These are phyloP conservation scores for Dryomyza anilis DNA, from an alignment of 2,888 invertebrate genomes.

Conservation along the genomic window DNA sequence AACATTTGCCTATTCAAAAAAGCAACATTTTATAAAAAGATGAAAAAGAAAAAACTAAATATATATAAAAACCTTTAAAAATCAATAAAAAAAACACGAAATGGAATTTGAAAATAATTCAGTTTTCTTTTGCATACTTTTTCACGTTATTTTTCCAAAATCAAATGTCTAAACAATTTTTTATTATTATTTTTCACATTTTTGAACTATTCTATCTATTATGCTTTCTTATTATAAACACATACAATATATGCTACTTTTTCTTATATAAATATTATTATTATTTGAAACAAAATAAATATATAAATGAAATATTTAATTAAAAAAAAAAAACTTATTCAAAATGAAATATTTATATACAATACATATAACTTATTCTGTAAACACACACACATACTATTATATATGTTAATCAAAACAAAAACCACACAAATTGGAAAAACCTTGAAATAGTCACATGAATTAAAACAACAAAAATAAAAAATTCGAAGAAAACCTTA, in stretches of 20 bases:
- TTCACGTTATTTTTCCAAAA: too few relatives aligned
- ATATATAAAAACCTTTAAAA: too few relatives aligned
- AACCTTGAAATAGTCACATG: too few relatives aligned
- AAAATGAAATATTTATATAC: not conserved
- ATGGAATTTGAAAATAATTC: too few relatives aligned
- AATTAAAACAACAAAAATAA: too few relatives aligned
- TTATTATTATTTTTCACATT: slow-evolving; percentile 30
- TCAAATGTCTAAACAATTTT: slow-evolving; percentile 19
- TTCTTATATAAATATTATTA: slow-evolving; percentile 27
- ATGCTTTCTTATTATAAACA: not conserved
- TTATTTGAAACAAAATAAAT: slow-evolving; percentile 30
- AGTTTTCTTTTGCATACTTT: too few relatives aligned
- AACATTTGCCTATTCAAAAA: too few relatives aligned
- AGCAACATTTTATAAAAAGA: too few relatives aligned
- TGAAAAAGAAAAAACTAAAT: too few relatives aligned
- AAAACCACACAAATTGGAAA: not conserved
- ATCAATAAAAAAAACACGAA: too few relatives aligned
- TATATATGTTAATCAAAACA: slow-evolving; percentile 7
- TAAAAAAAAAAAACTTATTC: slow-evolving; percentile 17
- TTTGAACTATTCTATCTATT: not conserved
- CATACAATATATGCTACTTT: not conserved
- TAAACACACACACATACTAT: slow-evolving; percentile 2
- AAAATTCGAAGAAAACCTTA: too few relatives aligned
- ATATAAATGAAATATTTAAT: slow-evolving; percentile 27
- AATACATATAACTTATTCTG: too few relatives aligned